phyloP scores from a whole-genome alignment of 2,113 vertebrate genomes.

The Grammomys surdaster region DNA sequence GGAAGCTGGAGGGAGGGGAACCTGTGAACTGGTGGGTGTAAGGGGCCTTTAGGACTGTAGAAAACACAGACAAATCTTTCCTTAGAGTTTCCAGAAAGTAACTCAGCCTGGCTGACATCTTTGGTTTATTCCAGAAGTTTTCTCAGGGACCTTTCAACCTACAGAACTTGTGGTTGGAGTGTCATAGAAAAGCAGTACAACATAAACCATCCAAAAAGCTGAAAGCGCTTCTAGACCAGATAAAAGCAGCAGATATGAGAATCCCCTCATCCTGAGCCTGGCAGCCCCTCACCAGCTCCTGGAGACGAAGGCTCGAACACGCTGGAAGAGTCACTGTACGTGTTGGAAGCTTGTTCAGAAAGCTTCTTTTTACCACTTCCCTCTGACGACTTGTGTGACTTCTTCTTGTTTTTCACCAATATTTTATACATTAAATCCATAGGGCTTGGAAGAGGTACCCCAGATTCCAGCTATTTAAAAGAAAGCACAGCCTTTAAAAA shows the following conservation, averaged over 20 bases:
- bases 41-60: neutral
- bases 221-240: neutral
- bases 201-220: neutral
- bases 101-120: neutral
- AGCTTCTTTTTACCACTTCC: slow-evolving; percentile 96
- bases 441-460: slow-evolving; percentile 95
- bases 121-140: neutral
- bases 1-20: neutral
- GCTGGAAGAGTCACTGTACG: slow-evolving; percentile 95
- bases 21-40: neutral
- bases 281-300: slow-evolving; percentile 90
- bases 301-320: slow-evolving; percentile 97
- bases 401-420: slow-evolving; percentile 99
- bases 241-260: neutral
- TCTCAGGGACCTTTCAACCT: neutral
- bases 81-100: neutral
- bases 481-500: neutral
- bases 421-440: slow-evolving; percentile 98
- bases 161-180: neutral
- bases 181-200: neutral
- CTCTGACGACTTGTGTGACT: slow-evolving; percentile 93
- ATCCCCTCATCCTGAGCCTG: rapidly evolving
- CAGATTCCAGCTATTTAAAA: slow-evolving; percentile 91
- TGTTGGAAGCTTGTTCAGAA: slow-evolving; percentile 95
- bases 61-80: neutral